Conservation (phyloP, 1,140 invertebrate species). For the Solenopsis invicta region DNA sequence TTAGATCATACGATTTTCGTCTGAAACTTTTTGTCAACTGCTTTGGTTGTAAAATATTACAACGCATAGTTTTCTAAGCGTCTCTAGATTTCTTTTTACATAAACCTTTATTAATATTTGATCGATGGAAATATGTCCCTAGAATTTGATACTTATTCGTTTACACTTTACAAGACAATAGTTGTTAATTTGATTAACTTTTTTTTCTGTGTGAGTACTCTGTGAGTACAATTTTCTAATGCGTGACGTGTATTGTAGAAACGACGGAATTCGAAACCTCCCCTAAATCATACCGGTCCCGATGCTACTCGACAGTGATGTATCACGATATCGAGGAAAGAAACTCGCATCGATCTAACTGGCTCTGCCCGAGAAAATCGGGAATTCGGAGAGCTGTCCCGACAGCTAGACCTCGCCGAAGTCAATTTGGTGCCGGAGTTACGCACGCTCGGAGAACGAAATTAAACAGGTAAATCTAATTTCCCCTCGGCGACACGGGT, state of each 20-base stretch:
- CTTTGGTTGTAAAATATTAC: no score
- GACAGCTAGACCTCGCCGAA: constrained; percentile 7
- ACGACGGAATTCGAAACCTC: neutral
- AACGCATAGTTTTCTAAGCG: no score
- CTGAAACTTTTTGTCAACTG: no score
- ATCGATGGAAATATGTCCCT: no score
- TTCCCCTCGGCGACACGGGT: constrained; percentile 24
- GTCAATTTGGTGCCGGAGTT: constrained; percentile 49
- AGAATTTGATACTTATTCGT: no score
- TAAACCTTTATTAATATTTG: no score
- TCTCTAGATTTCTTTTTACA: no score
- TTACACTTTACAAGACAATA: no score
- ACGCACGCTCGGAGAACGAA: constrained; percentile 47
- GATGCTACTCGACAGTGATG: neutral
- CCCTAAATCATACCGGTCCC: neutral
- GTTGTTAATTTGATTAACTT: no score
- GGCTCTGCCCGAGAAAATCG: constrained; percentile 12
- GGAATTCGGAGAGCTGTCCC: neutral
- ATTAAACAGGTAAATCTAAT: constrained; percentile 60
- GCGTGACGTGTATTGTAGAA: neutral
- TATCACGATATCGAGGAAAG: neutral
- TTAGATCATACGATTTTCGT: no score
- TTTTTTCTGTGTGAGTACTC: no score
- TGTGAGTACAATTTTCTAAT: neutral
- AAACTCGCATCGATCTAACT: constrained; percentile 1